A percentile compares a stretch with the other conserved stretches of the same genome.
Conservation (phyloP, 2,888 invertebrate species). For the Mayetiola destructor region DNA sequence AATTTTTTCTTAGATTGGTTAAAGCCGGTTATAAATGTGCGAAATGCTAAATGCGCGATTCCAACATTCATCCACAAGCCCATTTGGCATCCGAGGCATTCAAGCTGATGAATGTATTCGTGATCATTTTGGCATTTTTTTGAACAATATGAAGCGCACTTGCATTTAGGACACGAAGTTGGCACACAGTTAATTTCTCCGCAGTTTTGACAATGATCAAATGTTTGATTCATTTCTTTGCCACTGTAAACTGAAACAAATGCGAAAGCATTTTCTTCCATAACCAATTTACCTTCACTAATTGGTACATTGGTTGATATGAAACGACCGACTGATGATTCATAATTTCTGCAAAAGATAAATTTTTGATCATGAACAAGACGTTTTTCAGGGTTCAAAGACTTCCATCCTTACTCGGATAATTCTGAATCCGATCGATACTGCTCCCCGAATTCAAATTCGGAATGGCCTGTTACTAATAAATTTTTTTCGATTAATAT, state of each 20-base stretch:
- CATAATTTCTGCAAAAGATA: background rate
- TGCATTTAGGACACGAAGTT: constrained; percentile 55
- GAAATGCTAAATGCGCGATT: constrained; percentile 63
- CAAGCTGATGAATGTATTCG: constrained; percentile 48
- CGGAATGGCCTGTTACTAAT: too few relatives aligned
- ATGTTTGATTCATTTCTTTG: constrained; percentile 24
- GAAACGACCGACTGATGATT: constrained; percentile 40
- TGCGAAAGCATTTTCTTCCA: constrained; percentile 66
- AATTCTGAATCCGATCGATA: too few relatives aligned
- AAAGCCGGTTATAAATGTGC: constrained; percentile 44
- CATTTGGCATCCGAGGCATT: constrained; percentile 51
- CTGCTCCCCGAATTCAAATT: too few relatives aligned
- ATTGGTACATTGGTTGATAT: constrained; percentile 46
- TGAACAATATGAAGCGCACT: constrained; percentile 52
- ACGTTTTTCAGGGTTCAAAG: background rate
- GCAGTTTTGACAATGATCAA: constrained; percentile 58
- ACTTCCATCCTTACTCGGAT: background rate
- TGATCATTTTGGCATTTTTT: constrained; percentile 45
- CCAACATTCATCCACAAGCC: constrained; percentile 55
- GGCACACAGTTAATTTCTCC: constrained; percentile 43
- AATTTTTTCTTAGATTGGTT: constrained; percentile 8
- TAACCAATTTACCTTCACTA: constrained; percentile 53
- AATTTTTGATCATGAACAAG: background rate
- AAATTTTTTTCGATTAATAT: too few relatives aligned
- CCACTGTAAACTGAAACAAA: constrained; percentile 47